Base-by-base conservation (phyloP, 2,888 invertebrate genomes). In the Diarsia dahlii region DNA sequence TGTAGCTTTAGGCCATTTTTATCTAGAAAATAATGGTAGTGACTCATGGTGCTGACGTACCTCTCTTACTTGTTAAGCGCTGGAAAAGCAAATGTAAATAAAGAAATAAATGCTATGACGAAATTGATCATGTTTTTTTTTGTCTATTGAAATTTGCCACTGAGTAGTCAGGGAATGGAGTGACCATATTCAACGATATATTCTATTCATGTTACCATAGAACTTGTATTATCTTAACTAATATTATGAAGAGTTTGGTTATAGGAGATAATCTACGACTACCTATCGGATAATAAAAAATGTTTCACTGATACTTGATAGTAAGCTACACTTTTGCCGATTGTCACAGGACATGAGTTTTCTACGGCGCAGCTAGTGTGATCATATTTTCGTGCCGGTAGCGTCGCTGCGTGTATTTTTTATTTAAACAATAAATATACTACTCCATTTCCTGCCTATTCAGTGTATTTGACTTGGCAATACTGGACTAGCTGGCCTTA, bases 11-110 rank as follows among this genome's bases (percentile, higher is more conserved):
- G 34, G 23, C 28, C n/a, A 23, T 23, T 39, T 48, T 9, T 46
- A 18, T 60, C 8, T 20, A 74, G 8, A 46, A 46, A 54, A 46
- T 54, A 8, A 39, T 60, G 50, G 15, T 56, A 48, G 13, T 3
- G 62, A 50, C 62, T 63, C 1, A n/a, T 63, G 15, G 28, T 79
- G 58, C 65, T 34, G 65, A 79, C n/a, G 13, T 20, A 78, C 58
- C 66, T 60, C 48, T 67, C 71, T 60, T n/a, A 71, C 12, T 68
- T 71, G 56, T 63, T 76, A 62, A 79, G 60, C 23, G 66, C 64
- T 76, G 84, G 73, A n/a, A 71, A 82, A 82, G 73, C 70, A 79
- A 80, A 76, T 80, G 80, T 83, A 76, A 80, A 83, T 83, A 83
- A 80, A 71, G 2, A 82, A 80, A 84, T 84, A 83, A 84, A 83